Evolutionary conservation across 2,888 invertebrate genomes (phyloP).

Genomic region (Thelaira solivaga): DNA sequence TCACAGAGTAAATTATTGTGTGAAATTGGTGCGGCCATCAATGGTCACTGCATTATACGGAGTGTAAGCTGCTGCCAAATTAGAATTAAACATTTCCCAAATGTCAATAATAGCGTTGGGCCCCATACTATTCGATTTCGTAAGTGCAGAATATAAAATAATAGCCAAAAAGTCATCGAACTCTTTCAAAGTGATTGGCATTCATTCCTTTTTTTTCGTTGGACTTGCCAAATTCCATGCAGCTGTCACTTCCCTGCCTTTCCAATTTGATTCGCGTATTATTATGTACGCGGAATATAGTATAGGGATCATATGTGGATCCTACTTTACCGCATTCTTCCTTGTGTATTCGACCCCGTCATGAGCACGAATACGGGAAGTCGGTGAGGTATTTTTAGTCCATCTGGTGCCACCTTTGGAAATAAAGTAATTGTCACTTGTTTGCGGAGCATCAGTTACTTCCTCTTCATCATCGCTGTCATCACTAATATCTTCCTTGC

Average conservation of each 20-base stretch:
- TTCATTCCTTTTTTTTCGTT: not conserved
- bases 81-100: not conserved
- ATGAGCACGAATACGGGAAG: not conserved
- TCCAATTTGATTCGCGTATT: not conserved
- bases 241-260: not conserved
- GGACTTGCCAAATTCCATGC: slow-evolving; percentile 2
- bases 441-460: not conserved
- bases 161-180: not conserved
- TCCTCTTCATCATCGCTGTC: not conserved
- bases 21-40: no score
- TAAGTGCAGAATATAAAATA: not conserved
- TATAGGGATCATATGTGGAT: not conserved
- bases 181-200: not conserved
- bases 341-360: not conserved
- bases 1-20: no score
- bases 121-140: not conserved
- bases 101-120: not conserved
- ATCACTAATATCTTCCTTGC: not conserved
- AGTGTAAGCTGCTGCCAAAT: not conserved
- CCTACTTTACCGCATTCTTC: not conserved
- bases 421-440: not conserved
- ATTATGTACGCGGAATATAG: not conserved
- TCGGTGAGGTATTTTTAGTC: not conserved
- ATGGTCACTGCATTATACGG: not conserved
- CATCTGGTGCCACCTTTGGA: not conserved